Conservation (phyloP, 2,888 invertebrate species). For the Mamestra brassicae region DNA sequence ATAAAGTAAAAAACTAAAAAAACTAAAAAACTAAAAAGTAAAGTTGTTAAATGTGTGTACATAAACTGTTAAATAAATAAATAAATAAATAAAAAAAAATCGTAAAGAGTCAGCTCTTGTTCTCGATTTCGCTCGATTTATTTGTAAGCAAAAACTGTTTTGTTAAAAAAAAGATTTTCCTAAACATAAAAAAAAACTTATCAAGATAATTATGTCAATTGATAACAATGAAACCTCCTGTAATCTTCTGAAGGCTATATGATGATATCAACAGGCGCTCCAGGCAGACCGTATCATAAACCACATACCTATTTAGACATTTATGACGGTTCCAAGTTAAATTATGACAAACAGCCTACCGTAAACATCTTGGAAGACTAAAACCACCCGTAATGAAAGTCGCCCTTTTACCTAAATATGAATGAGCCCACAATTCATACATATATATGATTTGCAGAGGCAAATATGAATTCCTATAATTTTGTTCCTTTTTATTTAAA, state of each 20-base stretch:
- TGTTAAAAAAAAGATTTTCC: no score
- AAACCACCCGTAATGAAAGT: constrained; percentile 36
- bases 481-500: no score
- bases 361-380: constrained; percentile 42
- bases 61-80: no score
- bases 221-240: not conserved
- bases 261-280: not conserved
- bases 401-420: constrained; percentile 29
- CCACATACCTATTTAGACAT: constrained; percentile 22
- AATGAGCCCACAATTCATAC: constrained; percentile 13
- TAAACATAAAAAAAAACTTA: not conserved
- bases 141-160: no score
- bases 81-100: no score
- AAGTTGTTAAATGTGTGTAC: no score
- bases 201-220: not conserved
- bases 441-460: not conserved
- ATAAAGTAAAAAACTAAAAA: no score
- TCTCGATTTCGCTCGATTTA: no score
- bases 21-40: no score
- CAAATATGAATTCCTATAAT: not conserved
- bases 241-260: not conserved
- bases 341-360: constrained; percentile 38
- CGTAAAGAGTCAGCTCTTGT: no score
- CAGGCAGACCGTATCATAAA: constrained; percentile 21
- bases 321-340: constrained; percentile 37